Evolutionary conservation across 2,797 vertebrate species (phyloP), one percentile per base, ranked within the genome.

Genomic region (Sparidentex hasta): DNA sequence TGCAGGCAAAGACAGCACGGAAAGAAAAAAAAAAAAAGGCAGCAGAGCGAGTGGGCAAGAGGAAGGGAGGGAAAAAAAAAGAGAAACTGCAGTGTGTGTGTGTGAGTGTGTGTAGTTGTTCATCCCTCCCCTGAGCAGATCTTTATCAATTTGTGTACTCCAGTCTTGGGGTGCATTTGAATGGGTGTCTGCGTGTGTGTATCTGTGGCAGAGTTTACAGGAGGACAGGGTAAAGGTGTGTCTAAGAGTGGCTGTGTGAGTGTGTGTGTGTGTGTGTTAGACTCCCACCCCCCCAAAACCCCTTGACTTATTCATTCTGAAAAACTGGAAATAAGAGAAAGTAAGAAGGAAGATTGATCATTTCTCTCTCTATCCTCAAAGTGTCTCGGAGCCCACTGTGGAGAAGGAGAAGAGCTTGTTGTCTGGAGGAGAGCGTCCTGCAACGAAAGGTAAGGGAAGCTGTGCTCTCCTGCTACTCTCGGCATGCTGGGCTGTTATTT

Each of bases 341-440:
- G 91, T 93, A 88, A 91, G 78, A 85, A 25, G 25, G 83, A 82
- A 90, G 83, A 84, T 75, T 94, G 82, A 94, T 87, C 84, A 7
- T 92, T 92, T 88, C 90, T 91, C 89, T 94, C 84, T 94, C 83
- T 94, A 92, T 93, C 90, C 90, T 93, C 92, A 94, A 95, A 95
- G 93, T 94, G 93, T 93, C 84, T 89, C 63, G 80, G 83, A 84
- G 82, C 25, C 25, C 25, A 81, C 83, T 46, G 86, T 74, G 76
- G 86, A 90, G 87, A 87, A 86, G 72, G 74, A 71, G 81, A 68
- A 83, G 82, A 86, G 85, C 90, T 86, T 7, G 11, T 76, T 59
- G 80, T 86, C 81, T 87, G 54, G 82, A 72, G 80, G 73, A 88
- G 85, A 89, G 77, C 82, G 48, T 72, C 74, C 90, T 73, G 78